These are phyloP conservation scores for Ditylenchus weischeri DNA, from an alignment of 2,888 invertebrate genomes.

Conservation along the genomic window DNA sequence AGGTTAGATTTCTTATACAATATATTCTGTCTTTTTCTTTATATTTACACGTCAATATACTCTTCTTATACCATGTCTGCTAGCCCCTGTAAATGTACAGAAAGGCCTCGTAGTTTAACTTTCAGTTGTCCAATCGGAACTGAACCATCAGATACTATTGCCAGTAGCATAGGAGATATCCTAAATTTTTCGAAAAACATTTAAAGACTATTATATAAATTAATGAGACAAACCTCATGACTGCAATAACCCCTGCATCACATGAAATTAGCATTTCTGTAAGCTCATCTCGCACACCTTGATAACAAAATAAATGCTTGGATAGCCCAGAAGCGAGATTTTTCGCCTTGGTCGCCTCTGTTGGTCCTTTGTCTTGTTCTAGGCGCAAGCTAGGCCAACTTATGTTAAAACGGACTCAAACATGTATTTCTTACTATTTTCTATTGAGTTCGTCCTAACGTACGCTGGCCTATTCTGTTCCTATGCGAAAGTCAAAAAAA, in stretches of 20 bases:
- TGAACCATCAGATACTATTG: constrained; percentile 26
- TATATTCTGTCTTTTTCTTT: no score
- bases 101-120: constrained; percentile 26
- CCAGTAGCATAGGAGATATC: constrained; percentile 27
- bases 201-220: no score
- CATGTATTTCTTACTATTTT: not conserved
- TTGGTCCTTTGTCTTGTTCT: no score
- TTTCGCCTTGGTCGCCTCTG: no score
- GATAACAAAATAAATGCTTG: not conserved
- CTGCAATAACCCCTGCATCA: constrained; percentile 29
- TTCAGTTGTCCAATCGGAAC: constrained; percentile 30
- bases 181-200: no score
- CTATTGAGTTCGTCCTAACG: no score
- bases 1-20: no score
- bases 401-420: not conserved
- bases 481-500: no score
- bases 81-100: constrained; percentile 21
- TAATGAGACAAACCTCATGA: constrained; percentile 19
- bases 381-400: not conserved
- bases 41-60: no score
- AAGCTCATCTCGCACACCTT: constrained; percentile 29
- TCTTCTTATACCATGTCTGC: no score
- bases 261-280: constrained; percentile 26
- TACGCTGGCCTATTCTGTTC: no score
- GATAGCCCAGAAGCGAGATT: no score